phyloP scores from a whole-genome alignment of 2,113 vertebrate species.

The Notiomystis cincta region DNA sequence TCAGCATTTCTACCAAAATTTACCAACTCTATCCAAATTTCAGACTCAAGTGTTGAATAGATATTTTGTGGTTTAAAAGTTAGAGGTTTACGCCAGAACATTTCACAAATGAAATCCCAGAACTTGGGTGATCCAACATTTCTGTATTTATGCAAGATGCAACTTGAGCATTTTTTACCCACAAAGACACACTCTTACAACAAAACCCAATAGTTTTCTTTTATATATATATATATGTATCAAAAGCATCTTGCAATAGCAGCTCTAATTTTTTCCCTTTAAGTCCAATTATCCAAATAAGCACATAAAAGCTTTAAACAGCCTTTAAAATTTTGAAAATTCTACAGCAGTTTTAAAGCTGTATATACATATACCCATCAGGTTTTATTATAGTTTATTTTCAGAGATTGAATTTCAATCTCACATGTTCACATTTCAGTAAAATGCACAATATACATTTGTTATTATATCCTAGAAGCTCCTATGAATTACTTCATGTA shows the following conservation, averaged over 20 bases:
- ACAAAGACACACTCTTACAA: not conserved
- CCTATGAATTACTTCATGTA: not conserved
- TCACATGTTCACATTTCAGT: conserved; percentile 1
- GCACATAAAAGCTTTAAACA: not conserved
- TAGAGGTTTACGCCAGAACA: not conserved
- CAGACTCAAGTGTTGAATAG: not conserved
- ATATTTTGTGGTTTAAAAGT: not conserved
- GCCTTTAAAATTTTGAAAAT: not conserved
- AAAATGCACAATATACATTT: conserved; percentile 15
- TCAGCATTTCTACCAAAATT: not conserved
- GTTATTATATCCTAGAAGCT: not conserved
- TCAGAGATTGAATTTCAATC: not conserved
- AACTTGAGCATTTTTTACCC: not conserved
- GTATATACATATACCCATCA: not conserved
- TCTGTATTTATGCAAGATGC: conserved; percentile 27
- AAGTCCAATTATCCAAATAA: not conserved
- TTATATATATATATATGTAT: not conserved
- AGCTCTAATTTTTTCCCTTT: not conserved
- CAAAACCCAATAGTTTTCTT: not conserved
- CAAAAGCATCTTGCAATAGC: conserved; percentile 17
- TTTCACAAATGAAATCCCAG: not conserved
- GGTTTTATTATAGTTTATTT: not conserved
- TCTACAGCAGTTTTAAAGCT: not conserved
- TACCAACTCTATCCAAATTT: not conserved
- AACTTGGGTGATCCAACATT: not conserved